A percentile compares a stretch with the other conserved stretches of the same genome.
phyloP scores from a whole-genome alignment of 2,113 vertebrate species.

The Thinocorus orbignyianus region DNA sequence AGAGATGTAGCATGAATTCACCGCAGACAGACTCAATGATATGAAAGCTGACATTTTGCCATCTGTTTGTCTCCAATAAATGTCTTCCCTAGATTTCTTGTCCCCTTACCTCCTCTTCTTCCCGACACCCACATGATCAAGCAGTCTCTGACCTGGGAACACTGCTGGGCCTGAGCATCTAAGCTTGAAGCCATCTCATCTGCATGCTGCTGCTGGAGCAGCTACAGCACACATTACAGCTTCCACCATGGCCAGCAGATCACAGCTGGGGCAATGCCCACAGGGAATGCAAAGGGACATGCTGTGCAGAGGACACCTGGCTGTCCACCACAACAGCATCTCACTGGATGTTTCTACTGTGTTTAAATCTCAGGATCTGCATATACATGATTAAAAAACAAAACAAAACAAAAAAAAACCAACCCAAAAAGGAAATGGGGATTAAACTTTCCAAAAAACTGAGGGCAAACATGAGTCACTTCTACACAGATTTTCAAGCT shows the following conservation, averaged over 20 bases:
- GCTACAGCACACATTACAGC: background rate
- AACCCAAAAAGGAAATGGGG: background rate
- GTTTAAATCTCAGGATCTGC: background rate
- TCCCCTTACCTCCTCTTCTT: background rate
- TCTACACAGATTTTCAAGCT: background rate
- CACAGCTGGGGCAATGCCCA: background rate
- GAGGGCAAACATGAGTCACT: background rate
- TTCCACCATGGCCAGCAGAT: background rate
- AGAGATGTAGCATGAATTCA: background rate
- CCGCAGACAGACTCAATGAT: background rate
- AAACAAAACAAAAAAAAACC: too few relatives aligned
- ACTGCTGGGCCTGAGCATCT: background rate
- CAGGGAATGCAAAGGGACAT: background rate
- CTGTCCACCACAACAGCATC: background rate
- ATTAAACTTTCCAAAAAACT: background rate
- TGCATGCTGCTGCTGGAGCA: background rate
- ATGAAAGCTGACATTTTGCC: background rate
- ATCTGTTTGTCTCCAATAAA: background rate
- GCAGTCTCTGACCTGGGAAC: background rate
- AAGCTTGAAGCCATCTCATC: background rate
- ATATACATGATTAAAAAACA: rapidly evolving
- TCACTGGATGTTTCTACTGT: background rate
- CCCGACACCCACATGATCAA: background rate
- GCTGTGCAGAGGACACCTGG: rapidly evolving
- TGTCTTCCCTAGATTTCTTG: background rate